Evolutionary conservation across 2,888 invertebrate genomes (phyloP).

Genomic region (Tetragonula carbonaria): DNA sequence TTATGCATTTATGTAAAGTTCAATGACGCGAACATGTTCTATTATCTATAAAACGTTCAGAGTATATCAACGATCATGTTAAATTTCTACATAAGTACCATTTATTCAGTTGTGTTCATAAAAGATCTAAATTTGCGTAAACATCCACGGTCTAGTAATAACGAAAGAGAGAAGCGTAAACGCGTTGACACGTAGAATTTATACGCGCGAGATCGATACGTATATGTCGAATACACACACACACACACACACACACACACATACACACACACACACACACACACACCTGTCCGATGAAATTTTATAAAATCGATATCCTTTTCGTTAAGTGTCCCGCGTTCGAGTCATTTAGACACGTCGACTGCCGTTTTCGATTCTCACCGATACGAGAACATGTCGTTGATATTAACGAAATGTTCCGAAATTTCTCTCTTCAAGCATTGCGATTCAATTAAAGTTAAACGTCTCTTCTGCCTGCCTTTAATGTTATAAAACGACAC

Average conservation of each 20-base stretch:
- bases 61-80: too few relatives aligned
- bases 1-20: too few relatives aligned
- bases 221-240: constrained; percentile 41
- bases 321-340: constrained; percentile 32
- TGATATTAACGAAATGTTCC: constrained; percentile 41
- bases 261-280: not conserved
- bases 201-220: constrained; percentile 33
- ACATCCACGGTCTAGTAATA: not conserved
- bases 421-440: constrained; percentile 31
- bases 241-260: not conserved
- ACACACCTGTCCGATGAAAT: constrained; percentile 43
- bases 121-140: too few relatives aligned
- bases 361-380: constrained; percentile 44
- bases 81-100: too few relatives aligned
- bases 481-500: not conserved
- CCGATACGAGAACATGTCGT: constrained; percentile 19
- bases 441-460: constrained; percentile 6
- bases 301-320: constrained; percentile 57
- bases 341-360: constrained; percentile 34
- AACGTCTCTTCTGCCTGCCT: not conserved
- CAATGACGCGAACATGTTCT: too few relatives aligned
- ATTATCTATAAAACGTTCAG: too few relatives aligned
- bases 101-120: too few relatives aligned
- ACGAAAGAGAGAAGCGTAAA: not conserved
- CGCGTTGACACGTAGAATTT: constrained; percentile 36